Evolutionary conservation across 2,888 invertebrate species (phyloP).

Genomic region (Autographa pulchrina): DNA sequence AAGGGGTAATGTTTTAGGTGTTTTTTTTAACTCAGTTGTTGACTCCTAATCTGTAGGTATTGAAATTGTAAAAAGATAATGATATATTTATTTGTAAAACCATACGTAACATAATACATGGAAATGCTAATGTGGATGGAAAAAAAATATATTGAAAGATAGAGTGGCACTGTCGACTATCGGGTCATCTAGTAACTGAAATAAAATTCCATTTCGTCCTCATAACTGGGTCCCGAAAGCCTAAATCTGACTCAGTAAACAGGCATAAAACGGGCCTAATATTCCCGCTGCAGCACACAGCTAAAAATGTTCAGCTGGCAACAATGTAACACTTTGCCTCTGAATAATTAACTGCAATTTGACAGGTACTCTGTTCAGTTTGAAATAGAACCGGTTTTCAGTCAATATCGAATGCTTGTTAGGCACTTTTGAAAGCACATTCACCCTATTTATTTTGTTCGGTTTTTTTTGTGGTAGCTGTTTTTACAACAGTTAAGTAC

Average conservation of each 20-base stretch:
- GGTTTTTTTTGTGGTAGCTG: background rate
- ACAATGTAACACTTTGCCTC: constrained; percentile 10
- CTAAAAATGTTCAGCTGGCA: constrained; percentile 31
- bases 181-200: background rate
- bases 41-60: no score
- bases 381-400: constrained; percentile 18
- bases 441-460: background rate
- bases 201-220: background rate
- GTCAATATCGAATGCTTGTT: constrained; percentile 15
- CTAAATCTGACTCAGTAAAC: background rate
- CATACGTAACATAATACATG: no score
- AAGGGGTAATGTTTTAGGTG: no score
- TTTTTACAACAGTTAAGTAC: background rate
- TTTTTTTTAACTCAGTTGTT: no score
- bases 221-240: background rate
- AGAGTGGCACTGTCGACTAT: no score
- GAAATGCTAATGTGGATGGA: no score
- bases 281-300: constrained; percentile 8
- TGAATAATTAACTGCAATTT: constrained; percentile 49
- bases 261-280: constrained; percentile 13
- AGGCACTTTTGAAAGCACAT: background rate
- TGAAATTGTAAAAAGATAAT: no score
- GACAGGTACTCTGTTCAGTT: constrained; percentile 18
- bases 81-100: no score
- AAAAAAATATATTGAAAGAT: no score